Base-by-base conservation (phyloP, 2,113 vertebrate species). In the Hippocampus barbouri region DNA sequence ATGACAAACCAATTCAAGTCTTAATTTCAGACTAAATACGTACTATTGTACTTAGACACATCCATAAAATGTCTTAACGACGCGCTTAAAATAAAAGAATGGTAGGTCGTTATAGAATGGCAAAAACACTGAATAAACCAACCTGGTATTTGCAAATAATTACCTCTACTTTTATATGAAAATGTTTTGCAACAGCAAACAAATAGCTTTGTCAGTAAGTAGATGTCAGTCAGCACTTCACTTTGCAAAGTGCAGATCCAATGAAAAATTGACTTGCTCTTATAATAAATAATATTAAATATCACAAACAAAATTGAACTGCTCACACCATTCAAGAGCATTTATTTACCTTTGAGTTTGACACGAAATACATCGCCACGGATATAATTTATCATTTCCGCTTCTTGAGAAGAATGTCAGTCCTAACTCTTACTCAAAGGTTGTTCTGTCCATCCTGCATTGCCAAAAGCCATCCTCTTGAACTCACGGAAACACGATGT, bases 1-100 rank as follows among this genome's bases (percentile, higher is more conserved):
- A 88, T 90, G 90, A 89, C 86, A 90, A 85, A 71, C 20, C 25
- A 21, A 56, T 51, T 51, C 6, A 21, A 30, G 51, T 14, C 5
- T 77, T 59, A 45, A 69, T 62, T 64, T 15, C 12, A 70, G 11
- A 74, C 21, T 47, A 25, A 54, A 27, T 5, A 25, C 25, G 25
- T 25, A 30, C 2, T 49, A 8, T 12, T 4, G 23, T 5, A 8
- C 43, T 20, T 49, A 20, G 47, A 51, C 30, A 47, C 23, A 49
- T 23, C 30, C 4, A 51, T 27, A 9, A 66, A 47, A 51, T 4
- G 16, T 51, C 7, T 51, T 67, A 16, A 67, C 51, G 23, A 8
- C 34, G 4, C 61, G 21, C 30, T 20, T 16, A 38, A 34, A 4
- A 41, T 40, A 63, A 59, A 15, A 59, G 12, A 15, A 27, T 12